Conservation (phyloP, 2,113 vertebrate genomes). For the Platysteira castanea region DNA sequence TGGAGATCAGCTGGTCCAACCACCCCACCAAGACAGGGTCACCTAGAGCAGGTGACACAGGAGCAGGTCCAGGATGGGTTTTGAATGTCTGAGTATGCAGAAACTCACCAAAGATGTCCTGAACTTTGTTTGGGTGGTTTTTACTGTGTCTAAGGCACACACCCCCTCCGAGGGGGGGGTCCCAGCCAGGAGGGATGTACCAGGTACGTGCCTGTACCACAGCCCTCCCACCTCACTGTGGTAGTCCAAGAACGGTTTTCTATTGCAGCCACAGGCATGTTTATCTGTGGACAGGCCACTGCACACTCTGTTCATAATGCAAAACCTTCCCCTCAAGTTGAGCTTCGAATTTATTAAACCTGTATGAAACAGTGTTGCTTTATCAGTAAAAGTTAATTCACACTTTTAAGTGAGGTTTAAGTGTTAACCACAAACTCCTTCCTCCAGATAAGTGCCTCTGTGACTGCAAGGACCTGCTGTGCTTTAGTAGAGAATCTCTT, state of each 20-base stretch:
- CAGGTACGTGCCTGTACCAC: neutral
- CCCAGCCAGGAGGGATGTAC: neutral
- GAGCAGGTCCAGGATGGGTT: neutral
- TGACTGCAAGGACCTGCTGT: neutral
- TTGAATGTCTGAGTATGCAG: too few relatives aligned
- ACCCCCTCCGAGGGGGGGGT: neutral
- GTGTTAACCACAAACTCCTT: neutral
- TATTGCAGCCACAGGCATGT: neutral
- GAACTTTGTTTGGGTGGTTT: neutral
- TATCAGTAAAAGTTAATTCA: neutral
- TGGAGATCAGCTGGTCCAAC: neutral
- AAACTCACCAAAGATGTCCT: neutral
- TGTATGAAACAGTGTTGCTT: neutral
- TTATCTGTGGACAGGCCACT: neutral
- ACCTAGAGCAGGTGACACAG: neutral
- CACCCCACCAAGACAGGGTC: neutral
- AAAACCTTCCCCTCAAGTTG: neutral
- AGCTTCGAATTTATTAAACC: neutral
- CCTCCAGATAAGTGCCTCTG: neutral
- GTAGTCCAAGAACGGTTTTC: neutral
- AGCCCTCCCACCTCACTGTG: neutral
- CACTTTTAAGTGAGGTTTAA: neutral
- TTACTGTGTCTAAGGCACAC: neutral
- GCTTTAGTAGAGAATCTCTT: neutral
- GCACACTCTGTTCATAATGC: neutral